Evolutionary conservation across 2,888 invertebrate genomes (phyloP), one percentile per base, ranked within the genome.

Genomic region (Ophioninae sp.): DNA sequence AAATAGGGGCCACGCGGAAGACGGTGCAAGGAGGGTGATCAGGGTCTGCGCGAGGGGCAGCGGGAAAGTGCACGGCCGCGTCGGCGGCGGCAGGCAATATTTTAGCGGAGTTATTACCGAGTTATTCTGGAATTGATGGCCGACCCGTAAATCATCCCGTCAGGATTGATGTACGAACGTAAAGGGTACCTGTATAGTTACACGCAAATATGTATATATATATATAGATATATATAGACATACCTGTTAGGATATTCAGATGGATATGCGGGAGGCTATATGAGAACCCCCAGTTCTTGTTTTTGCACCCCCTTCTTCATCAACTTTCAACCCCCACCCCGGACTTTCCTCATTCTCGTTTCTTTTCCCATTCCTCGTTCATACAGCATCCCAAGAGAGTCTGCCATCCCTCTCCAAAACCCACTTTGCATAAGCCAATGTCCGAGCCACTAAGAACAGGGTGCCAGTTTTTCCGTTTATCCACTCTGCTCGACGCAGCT

Each of bases 41-140:
- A 57, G 68, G 56, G 76, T 41, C 21, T 30, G 67, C 17, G 62
- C 17, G 77, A 21, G 62, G n/a, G 76, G 67, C 37, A 23, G 41
- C n/a, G 73, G 75, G 73, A 61, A 65, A 74, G 69, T 64, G 79
- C 69, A 64, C 73, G 56, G 75, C 76, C 81, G 72, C 84, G 84
- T 76, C 80, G 85, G 84, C 85, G 84, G 86, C 88, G 86, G 84
- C 79, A 78, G 85, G 88, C 87, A 87, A 87, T 88, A 88, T 88
- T 88, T 88, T 88, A 89, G 89, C 86, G 83, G 85, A 90, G 89
- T 90, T 89, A 90, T 90, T 90, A 90, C 90, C 90, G 88, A 90
- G 90, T 90, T 90, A 90, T 90, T 90, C 89, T 88, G 89, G 89
- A 89, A 90, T 89, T 90, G 90, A 90, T 89, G 90, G 90, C 89